Conservation (phyloP, 2,888 invertebrate species). For the Polydesmus complanatus region DNA sequence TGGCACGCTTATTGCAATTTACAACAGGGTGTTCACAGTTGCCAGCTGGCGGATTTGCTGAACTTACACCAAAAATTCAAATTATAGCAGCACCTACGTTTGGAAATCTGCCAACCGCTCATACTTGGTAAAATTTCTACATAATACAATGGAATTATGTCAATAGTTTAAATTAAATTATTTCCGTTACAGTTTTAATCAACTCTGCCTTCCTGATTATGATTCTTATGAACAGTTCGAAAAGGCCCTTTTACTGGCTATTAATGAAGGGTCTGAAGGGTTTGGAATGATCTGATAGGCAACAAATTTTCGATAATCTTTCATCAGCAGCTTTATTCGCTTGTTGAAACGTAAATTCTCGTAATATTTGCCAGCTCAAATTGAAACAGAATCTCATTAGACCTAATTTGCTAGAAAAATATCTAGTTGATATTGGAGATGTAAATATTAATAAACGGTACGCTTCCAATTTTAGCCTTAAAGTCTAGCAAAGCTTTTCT, state of each 20-base stretch:
- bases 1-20: constrained; percentile 81
- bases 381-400: no score
- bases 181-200: constrained; percentile 62
- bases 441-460: no score
- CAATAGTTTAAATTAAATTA: constrained; percentile 26
- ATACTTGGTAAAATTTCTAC: constrained; percentile 61
- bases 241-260: constrained; percentile 72
- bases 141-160: neutral
- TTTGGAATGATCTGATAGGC: constrained; percentile 49
- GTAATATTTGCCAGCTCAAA: no score
- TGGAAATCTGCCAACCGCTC: constrained; percentile 82
- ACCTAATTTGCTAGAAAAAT: no score
- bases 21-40: constrained; percentile 85
- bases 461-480: no score
- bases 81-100: constrained; percentile 78
- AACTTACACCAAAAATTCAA: constrained; percentile 80
- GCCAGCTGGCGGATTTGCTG: constrained; percentile 78
- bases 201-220: constrained; percentile 87
- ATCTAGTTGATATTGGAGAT: no score
- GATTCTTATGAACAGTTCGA: constrained; percentile 88
- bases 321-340: no score
- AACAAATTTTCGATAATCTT: no score
- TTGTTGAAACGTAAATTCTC: no score
- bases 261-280: constrained; percentile 90
- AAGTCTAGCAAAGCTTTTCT: no score